Evolutionary conservation across 2,797 vertebrate genomes (phyloP).

Genomic region (Pseudomugil gertrudae): DNA sequence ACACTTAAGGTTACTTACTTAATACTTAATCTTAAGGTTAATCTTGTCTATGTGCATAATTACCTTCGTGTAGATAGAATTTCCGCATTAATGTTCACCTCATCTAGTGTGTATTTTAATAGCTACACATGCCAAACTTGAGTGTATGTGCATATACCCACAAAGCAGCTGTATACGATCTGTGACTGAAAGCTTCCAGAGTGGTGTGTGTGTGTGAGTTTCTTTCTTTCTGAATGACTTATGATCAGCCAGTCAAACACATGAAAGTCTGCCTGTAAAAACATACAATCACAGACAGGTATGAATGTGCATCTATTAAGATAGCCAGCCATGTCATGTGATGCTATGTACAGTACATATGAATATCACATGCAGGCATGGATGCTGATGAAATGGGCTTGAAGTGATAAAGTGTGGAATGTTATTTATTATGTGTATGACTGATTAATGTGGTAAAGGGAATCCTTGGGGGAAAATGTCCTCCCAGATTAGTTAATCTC

Average conservation of each 20-base stretch:
- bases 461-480: slow-evolving; percentile 58
- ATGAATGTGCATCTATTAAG: slow-evolving; percentile 19
- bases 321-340: slow-evolving; percentile 20
- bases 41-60: neutral
- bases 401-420: slow-evolving; percentile 75
- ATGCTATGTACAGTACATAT: slow-evolving; percentile 6
- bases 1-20: no score
- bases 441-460: slow-evolving; percentile 70
- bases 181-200: slow-evolving; percentile 80
- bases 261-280: slow-evolving; percentile 54
- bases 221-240: slow-evolving; percentile 56
- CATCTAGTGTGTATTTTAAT: slow-evolving; percentile 17
- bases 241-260: slow-evolving; percentile 61
- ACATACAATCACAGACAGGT: slow-evolving; percentile 30
- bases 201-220: slow-evolving; percentile 32
- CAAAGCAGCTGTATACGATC: slow-evolving; percentile 71
- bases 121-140: slow-evolving; percentile 3
- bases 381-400: slow-evolving; percentile 68
- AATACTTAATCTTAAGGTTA: neutral
- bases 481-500: slow-evolving; percentile 72
- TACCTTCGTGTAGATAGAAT: slow-evolving; percentile 2
- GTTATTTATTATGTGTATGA: slow-evolving; percentile 73
- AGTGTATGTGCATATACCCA: slow-evolving; percentile 1
- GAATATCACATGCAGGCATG: slow-evolving; percentile 21
- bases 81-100: slow-evolving; percentile 15